Evolutionary conservation across 2,888 invertebrate genomes (phyloP).

Genomic region (Epinotia brunnichana): DNA sequence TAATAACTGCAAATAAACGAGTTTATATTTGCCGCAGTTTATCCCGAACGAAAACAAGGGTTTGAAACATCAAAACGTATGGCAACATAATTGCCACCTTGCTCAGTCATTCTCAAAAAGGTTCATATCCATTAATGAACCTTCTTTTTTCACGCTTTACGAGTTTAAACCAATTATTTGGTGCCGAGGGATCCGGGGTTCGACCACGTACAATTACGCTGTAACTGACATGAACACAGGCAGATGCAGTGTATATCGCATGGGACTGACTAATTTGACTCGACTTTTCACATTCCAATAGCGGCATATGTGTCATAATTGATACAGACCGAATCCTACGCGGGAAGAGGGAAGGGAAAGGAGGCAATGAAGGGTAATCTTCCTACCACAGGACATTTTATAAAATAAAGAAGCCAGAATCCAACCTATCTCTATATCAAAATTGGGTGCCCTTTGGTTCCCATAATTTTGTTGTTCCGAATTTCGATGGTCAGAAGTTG

Average conservation of each 20-base stretch:
- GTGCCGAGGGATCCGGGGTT: background rate
- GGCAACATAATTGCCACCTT: background rate
- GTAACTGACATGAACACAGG: slow-evolving; percentile 8
- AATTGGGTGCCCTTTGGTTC: too few relatives aligned
- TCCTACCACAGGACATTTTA: too few relatives aligned
- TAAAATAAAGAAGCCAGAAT: too few relatives aligned
- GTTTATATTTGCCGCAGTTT: too few relatives aligned
- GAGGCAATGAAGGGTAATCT: too few relatives aligned
- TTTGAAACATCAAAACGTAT: background rate
- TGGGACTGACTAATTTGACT: slow-evolving; percentile 13
- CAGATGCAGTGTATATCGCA: slow-evolving; percentile 6
- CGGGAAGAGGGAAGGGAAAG: too few relatives aligned
- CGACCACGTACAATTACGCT: slow-evolving; percentile 23
- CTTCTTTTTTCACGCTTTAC: slow-evolving; percentile 15
- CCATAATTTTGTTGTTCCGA: too few relatives aligned
- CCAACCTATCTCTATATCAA: too few relatives aligned
- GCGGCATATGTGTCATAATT: too few relatives aligned
- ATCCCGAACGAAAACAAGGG: background rate
- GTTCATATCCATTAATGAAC: slow-evolving; percentile 4
- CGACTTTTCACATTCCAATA: background rate
- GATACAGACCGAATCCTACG: too few relatives aligned
- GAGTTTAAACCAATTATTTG: slow-evolving; percentile 18
- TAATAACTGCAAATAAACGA: too few relatives aligned
- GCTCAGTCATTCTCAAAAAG: background rate
- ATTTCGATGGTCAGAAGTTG: too few relatives aligned